Evolutionary conservation across 1,140 invertebrate genomes (phyloP), one percentile per base, ranked within the genome.

Genomic region (Pseudomyrmex dendroicus): DNA sequence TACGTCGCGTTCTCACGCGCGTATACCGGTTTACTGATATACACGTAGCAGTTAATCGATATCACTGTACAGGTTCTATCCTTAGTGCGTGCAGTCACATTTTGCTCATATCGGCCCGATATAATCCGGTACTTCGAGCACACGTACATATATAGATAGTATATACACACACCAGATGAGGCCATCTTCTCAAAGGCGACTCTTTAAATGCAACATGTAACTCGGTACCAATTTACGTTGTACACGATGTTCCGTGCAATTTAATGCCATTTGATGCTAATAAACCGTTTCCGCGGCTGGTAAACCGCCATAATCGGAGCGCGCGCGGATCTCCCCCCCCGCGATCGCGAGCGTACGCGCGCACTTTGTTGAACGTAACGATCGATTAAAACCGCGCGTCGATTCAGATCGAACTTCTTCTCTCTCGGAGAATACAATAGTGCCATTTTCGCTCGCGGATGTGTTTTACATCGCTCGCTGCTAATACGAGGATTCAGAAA

Each of bases 161-260:
- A 20, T 10, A 9, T 10, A 50, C 9, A 50, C 48, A 12, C 13
- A 10, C 7, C 66, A 35, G 61, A 50, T 17, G 57, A 54, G 57
- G 50, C 25, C 72, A 15, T 35, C 77, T 63, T 64, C 63, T 86
- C 66, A 68, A 57, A 67, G 76, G 57, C 17, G 77, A 89, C 73
- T 89, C 70, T 77, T 88, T 73, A 86, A 76, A 82, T 61, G 76
- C 56, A 72, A 67, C 74, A 76, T 78, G 73, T 84, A 86, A 77
- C 73, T 82, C 66, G 77, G 20, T 89, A 89, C 80, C 80, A 89
- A 89, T 89, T 87, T 89, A 89, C 87, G 63, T 82, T 84, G 57
- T 77, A 86, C 52, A 85, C 67, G 83, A 76, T 84, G 82, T 80
- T 68, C 76, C 73, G 66, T 46, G 46, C 85, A 82, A 89, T 89